These are phyloP conservation scores for Dendropsophus ebraccatus DNA, from an alignment of 2,113 vertebrate genomes.

Conservation along the genomic window DNA sequence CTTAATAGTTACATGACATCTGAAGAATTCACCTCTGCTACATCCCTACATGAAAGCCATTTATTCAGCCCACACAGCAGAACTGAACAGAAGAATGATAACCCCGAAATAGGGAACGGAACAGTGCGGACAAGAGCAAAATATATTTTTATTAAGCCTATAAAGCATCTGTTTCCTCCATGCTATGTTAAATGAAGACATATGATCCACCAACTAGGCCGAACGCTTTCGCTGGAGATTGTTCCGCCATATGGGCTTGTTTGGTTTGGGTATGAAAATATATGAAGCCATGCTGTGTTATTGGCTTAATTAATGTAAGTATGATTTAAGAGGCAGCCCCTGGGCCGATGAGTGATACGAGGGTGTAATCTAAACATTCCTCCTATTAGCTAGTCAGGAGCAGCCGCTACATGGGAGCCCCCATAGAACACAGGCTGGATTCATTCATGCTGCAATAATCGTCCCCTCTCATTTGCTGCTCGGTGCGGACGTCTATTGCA, in stretches of 20 bases:
- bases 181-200: constrained; percentile 48
- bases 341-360: constrained; percentile 45
- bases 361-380: constrained; percentile 15
- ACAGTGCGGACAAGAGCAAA: constrained; percentile 57
- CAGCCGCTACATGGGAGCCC: constrained; percentile 13
- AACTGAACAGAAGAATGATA: constrained; percentile 7
- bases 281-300: constrained; percentile 39
- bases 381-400: constrained; percentile 1
- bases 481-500: neutral
- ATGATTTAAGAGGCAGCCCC: constrained; percentile 47
- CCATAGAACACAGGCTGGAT: constrained; percentile 53
- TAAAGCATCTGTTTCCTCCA: constrained; percentile 61
- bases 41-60: neutral
- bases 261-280: constrained; percentile 49
- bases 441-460: constrained; percentile 47
- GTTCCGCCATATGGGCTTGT: neutral
- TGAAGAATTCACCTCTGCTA: neutral
- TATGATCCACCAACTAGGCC: rapidly evolving
- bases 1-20: too few species aligned
- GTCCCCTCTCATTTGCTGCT: constrained; percentile 15
- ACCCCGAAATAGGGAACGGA: neutral
- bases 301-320: constrained; percentile 54
- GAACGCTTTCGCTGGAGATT: constrained; percentile 31
- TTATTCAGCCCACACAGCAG: neutral
- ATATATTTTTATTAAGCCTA: constrained; percentile 56